Evolutionary conservation across 1,140 invertebrate genomes (phyloP).

Genomic region (Brachionus koreanus): DNA sequence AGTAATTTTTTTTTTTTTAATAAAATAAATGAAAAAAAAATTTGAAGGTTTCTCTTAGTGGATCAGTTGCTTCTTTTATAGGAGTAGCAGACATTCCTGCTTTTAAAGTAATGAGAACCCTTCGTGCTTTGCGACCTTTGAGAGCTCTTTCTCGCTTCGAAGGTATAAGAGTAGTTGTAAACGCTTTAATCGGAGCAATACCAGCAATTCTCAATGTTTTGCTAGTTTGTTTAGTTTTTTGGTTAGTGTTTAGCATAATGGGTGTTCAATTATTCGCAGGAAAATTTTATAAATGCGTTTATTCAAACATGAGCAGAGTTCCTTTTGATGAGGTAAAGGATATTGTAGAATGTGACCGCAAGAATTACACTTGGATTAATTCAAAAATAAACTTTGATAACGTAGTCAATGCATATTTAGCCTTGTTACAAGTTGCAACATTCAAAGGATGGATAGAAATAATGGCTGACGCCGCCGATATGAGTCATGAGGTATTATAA

Average conservation of each 20-base stretch:
- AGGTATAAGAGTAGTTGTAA: constrained; percentile 92
- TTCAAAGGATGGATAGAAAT: constrained; percentile 85
- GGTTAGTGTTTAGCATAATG: constrained; percentile 87
- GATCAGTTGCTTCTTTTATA: neutral
- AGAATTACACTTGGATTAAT: constrained; percentile 89
- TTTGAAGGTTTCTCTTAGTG: constrained; percentile 51
- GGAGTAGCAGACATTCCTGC: constrained; percentile 56
- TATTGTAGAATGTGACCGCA: constrained; percentile 79
- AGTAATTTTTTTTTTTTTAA: constrained; percentile 64
- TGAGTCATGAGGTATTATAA: constrained; percentile 68
- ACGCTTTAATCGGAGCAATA: constrained; percentile 87
- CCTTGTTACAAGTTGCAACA: constrained; percentile 93
- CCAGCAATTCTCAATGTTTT: constrained; percentile 91
- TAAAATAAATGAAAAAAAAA: constrained; percentile 40
- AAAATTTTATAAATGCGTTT: constrained; percentile 84
- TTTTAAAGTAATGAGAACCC: constrained; percentile 84
- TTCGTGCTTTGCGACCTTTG: constrained; percentile 80
- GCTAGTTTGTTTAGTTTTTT: constrained; percentile 81
- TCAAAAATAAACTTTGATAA: constrained; percentile 97
- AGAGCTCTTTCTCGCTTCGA: constrained; percentile 87
- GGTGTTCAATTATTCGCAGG: constrained; percentile 82
- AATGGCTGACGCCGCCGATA: constrained; percentile 96
- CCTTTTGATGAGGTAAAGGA: constrained; percentile 40
- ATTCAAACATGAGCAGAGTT: constrained; percentile 59
- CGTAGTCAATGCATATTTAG: constrained; percentile 91